phyloP scores from a whole-genome alignment of 2,888 invertebrate genomes.

The Cyclophora punctaria region DNA sequence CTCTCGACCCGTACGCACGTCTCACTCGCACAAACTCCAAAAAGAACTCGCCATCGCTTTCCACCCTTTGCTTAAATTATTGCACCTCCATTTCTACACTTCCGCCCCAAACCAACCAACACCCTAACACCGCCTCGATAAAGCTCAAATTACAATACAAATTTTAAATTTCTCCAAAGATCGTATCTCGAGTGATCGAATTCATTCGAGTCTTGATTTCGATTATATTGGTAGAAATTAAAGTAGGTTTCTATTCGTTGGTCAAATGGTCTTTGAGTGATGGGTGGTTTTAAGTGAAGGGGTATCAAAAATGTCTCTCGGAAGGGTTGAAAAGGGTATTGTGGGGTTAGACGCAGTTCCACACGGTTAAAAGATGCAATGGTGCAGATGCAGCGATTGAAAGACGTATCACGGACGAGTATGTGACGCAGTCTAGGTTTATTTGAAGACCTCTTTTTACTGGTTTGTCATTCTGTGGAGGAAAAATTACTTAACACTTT shows the following conservation, averaged over 20 bases:
- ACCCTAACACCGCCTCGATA: conserved; percentile 24
- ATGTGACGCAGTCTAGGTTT: conserved; percentile 1
- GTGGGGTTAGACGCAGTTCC: conserved; percentile 35
- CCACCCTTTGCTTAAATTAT: conserved; percentile 75
- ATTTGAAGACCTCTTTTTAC: no score
- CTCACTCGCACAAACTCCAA: conserved; percentile 75
- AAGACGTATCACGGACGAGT: conserved; percentile 22
- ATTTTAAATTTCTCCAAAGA: conserved; percentile 52
- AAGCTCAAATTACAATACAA: conserved; percentile 18
- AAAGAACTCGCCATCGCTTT: conserved; percentile 72
- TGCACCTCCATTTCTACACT: conserved; percentile 52
- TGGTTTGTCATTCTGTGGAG: no score
- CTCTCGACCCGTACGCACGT: conserved; percentile 70
- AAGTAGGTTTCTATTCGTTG: no score
- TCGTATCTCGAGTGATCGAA: conserved; percentile 15
- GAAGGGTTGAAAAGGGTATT: conserved; percentile 15
- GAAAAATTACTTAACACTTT: no score
- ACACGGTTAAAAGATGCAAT: conserved; percentile 47
- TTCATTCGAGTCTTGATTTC: conserved; percentile 14
- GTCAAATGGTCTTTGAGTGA: conserved; percentile 4
- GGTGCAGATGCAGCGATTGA: conserved; percentile 22
- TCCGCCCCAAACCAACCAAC: conserved; percentile 7
- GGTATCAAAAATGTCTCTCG: conserved; percentile 57
- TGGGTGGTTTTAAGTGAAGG: conserved; percentile 38
- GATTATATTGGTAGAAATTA: no score